phyloP scores from a whole-genome alignment of 2,113 vertebrate species.

The Ptilonorhynchus violaceus region DNA sequence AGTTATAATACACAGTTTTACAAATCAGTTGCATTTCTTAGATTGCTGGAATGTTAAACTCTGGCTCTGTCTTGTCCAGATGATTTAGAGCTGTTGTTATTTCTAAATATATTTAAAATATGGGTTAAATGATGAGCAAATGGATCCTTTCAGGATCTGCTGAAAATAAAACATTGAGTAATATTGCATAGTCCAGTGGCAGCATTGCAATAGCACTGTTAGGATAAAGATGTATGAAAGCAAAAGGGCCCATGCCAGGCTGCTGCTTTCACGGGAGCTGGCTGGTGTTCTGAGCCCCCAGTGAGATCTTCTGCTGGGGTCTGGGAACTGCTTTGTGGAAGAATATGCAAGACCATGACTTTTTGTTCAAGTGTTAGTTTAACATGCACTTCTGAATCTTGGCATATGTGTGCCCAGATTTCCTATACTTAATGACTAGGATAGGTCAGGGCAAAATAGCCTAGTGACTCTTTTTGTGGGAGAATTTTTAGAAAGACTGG shows the following conservation, averaged over 20 bases:
- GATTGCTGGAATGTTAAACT: neutral
- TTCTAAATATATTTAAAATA: neutral
- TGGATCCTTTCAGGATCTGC: neutral
- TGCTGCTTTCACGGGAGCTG: neutral
- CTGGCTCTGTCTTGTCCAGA: neutral
- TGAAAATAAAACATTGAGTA: neutral
- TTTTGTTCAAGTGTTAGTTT: neutral
- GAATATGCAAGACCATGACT: neutral
- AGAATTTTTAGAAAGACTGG: neutral
- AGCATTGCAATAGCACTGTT: fast-evolving
- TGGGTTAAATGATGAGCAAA: neutral
- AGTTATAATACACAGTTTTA: neutral
- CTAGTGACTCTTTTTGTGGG: neutral
- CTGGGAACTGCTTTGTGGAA: neutral
- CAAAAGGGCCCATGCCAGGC: fast-evolving
- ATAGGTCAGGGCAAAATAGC: neutral
- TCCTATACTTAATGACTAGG: neutral
- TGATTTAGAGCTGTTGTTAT: neutral
- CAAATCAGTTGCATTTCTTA: neutral
- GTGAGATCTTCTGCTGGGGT: neutral
- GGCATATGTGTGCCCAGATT: fast-evolving
- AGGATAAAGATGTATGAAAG: neutral
- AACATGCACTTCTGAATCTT: fast-evolving
- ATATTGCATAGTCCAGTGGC: neutral
- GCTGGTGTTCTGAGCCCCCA: neutral